Base-by-base conservation (phyloP, 2,888 invertebrate species). In the Aphodius sticticus region DNA sequence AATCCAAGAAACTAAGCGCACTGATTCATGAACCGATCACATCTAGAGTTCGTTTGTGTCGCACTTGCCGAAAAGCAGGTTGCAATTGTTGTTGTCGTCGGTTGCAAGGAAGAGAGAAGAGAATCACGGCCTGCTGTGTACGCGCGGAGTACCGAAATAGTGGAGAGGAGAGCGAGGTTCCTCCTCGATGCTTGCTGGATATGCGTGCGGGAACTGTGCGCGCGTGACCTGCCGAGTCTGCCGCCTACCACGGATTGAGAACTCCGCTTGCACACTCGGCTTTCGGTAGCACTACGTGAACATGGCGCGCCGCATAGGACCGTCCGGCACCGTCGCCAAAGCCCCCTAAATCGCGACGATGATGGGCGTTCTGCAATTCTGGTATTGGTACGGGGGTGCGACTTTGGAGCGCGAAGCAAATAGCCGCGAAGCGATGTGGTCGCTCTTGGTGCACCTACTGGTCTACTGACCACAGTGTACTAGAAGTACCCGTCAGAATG, bases 201-300 rank as follows among this genome's bases (percentile, higher is more conserved):
- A 26, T 85, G 84, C 84, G 85, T 88, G 88, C 87, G 86, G 12
- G 87, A 88, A 86, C 85, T 87, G 87, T 87, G 87, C 87, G 88
- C 87, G 87, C 86, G 81, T 87, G 87, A 88, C 87, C 87, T 88
- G 87, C 87, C 87, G 87, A 87, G 87, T 87, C 87, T 87, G 85
- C 88, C 89, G 88, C 88, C 88, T 88, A 88, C 88, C 86, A 88
- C 86, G 88, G 87, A 87, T 87, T 87, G 88, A 88, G 88, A 88
- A 86, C 86, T 83, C 84, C 85, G 85, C 85, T 85, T 85, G 84
- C 84, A 53, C 53, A 53, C 12, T 53, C 53, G 53, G 53, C 85
- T 85, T 84, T 86, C 84, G 85, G 85, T 86, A 84, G 85, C 86
- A 86, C 86, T 86, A 53, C 84, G 85, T 86, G 87, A 87, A 87